Evolutionary conservation across 2,797 vertebrate genomes (phyloP).

Genomic region (Trichosurus vulpecula): DNA sequence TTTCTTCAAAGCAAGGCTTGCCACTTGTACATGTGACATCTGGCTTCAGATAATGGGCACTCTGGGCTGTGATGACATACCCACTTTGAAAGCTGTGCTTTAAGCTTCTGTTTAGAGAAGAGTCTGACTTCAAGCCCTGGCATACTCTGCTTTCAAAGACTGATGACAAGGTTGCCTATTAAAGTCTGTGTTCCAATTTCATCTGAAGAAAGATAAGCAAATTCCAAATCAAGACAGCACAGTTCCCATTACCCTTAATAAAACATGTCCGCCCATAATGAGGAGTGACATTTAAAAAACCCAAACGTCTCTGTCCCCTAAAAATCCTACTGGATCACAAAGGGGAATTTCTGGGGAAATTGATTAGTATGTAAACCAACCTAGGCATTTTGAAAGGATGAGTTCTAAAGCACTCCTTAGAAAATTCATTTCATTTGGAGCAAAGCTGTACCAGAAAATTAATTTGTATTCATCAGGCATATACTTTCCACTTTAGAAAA

Average conservation of each 20-base stretch:
- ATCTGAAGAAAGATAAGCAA: conserved; percentile 68
- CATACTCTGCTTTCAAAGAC: conserved; percentile 29
- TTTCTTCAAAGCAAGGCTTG: conserved; percentile 31
- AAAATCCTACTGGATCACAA: conserved; percentile 62
- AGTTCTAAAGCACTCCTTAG: conserved; percentile 60
- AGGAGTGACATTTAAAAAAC: conserved; percentile 72
- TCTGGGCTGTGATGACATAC: neutral
- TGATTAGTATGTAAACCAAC: conserved; percentile 77
- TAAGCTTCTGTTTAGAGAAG: neutral
- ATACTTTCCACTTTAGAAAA: conserved; percentile 44
- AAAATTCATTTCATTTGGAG: conserved; percentile 68
- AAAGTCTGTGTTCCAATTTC: conserved; percentile 65
- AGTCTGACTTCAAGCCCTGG: conserved; percentile 6
- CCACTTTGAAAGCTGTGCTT: conserved; percentile 1
- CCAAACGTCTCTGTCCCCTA: conserved; percentile 58
- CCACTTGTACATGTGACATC: conserved; percentile 28
- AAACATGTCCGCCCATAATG: conserved; percentile 64
- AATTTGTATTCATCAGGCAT: conserved; percentile 71
- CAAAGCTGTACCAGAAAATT: conserved; percentile 60
- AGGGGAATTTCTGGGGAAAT: conserved; percentile 57
- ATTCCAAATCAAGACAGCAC: conserved; percentile 36
- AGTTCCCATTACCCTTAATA: conserved; percentile 74
- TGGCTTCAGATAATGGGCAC: neutral
- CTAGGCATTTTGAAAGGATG: conserved; percentile 40
- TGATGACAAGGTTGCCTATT: conserved; percentile 60